A percentile compares a stretch with the other conserved stretches of the same genome.
Conservation (phyloP, 23 tunicate genomes). For the Corella eumyota region DNA sequence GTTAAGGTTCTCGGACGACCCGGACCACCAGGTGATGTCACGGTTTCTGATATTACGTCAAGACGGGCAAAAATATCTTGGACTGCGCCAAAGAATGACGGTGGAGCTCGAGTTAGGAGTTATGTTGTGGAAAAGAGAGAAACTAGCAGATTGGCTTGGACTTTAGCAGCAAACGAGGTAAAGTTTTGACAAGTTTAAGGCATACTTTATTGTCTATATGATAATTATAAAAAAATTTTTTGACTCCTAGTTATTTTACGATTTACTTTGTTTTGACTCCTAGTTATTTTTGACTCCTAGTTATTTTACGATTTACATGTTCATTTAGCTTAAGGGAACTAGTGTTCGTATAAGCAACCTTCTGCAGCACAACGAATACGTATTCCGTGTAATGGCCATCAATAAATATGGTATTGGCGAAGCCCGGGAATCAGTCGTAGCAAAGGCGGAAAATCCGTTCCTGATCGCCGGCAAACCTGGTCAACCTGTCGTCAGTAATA, state of each 20-base stretch:
- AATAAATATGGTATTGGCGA: constrained; percentile 97
- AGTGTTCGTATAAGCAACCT: constrained; percentile 42
- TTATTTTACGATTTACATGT: background rate
- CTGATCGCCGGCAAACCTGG: constrained; percentile 62
- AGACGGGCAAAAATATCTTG: constrained; percentile 55
- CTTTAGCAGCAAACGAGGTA: constrained; percentile 57
- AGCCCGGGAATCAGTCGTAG: constrained; percentile 50
- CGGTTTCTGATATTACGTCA: constrained; percentile 72
- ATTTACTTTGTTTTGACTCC: background rate
- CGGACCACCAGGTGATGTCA: constrained; percentile 72
- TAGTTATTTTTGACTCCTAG: background rate
- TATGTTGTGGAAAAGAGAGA: constrained; percentile 93
- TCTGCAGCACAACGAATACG: constrained; percentile 85
- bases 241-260: background rate
- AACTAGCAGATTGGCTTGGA: constrained; percentile 83
- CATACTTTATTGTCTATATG: background rate
- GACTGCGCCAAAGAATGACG: constrained; percentile 82
- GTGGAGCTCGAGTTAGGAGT: constrained; percentile 70
- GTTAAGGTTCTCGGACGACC: constrained; percentile 77
- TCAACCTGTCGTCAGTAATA: constrained; percentile 47
- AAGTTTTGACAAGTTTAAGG: background rate
- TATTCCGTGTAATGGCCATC: constrained; percentile 79
- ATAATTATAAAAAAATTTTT: background rate
- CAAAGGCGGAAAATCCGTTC: constrained; percentile 83
- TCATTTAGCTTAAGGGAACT: constrained; percentile 55